Evolutionary conservation across 1,140 invertebrate genomes (phyloP), one percentile per base, ranked within the genome.

Genomic region (Gonioctena quinquepunctata): DNA sequence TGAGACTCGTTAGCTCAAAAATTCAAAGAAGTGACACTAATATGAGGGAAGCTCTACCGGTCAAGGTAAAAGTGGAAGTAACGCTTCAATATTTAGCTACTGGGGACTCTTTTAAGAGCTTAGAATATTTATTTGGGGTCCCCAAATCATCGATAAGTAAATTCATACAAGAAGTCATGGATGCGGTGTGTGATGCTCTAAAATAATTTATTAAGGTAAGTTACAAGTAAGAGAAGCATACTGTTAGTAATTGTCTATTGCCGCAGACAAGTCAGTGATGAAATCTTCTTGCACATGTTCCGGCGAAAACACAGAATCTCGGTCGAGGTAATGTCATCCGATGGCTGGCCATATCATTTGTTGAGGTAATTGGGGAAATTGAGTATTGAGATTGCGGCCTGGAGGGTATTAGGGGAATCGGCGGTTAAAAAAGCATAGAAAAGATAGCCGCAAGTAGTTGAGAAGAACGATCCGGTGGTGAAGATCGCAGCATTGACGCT

Each of bases 61-160:
- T 73, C 19, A 72, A 76, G 70, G 71, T 77, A 70, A 73, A 77
- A 68, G 66, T 81, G 11, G 13, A 63, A 66, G 63, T 66, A 11
- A 66, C 49, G 16, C 26, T 66, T 8, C 23, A 19, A 6, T 66
- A 63, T 21, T 63, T 63, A 27, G 26, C 61, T 33, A 63, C 61
- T 33, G 61, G 61, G n/a, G 61, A 63, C 26, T 66, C 63, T 16
- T 66, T 52, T 18, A 23, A 25, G 18, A 22, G 18, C 22, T 54
- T 66, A 22, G 19, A 54, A 26, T 50, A 50, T 52, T 54, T 66
- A 25, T 66, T 28, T 60, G 13, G 66, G 3, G 27, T 60, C 4
- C 63, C 48, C 57, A 54, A 52, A 52, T 13, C 5, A 11, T 21
- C 42, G 6, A 66, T 66, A 26, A 28, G 22, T 8, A 22, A 54